These are phyloP conservation scores for Rhynchotus rufescens DNA, from an alignment of 2,797 vertebrate species.

Conservation along the genomic window DNA sequence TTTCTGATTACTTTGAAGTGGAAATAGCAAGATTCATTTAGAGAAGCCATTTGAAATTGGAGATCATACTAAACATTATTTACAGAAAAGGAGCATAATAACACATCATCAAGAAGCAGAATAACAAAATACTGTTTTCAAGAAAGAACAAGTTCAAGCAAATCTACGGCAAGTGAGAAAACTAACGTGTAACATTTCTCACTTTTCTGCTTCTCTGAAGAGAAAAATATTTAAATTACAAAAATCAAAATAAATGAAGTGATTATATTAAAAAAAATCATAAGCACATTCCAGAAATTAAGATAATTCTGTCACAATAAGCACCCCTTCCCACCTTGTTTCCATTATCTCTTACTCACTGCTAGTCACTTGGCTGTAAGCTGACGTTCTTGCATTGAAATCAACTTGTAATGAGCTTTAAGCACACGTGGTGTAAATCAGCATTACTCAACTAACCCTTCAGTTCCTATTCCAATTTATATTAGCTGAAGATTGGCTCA, in stretches of 20 bases:
- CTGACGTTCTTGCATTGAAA: constrained; percentile 5
- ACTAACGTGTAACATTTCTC: not conserved
- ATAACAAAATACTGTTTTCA: constrained; percentile 13
- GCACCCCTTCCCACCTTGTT: not conserved
- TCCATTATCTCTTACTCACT: constrained; percentile 29
- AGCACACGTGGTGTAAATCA: constrained; percentile 50
- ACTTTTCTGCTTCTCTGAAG: not conserved
- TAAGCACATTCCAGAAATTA: constrained; percentile 2
- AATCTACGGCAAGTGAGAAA: constrained; percentile 11
- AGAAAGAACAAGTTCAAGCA: constrained; percentile 40
- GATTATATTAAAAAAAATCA: not conserved
- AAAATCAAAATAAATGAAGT: not conserved
- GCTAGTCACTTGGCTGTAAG: constrained; percentile 31
- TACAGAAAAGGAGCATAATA: constrained; percentile 38
- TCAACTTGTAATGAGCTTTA: not conserved
- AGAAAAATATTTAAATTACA: not conserved
- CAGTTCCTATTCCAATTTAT: constrained; percentile 39
- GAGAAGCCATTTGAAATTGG: constrained; percentile 39
- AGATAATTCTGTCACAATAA: constrained; percentile 19
- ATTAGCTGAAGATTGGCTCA: constrained; percentile 22
- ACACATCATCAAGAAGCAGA: constrained; percentile 13
- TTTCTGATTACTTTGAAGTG: not conserved
- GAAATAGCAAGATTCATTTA: constrained; percentile 12
- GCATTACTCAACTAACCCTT: constrained; percentile 34
- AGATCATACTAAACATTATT: constrained; percentile 42